phyloP scores from a whole-genome alignment of 2,888 invertebrate species.

The Ceramica pisi region DNA sequence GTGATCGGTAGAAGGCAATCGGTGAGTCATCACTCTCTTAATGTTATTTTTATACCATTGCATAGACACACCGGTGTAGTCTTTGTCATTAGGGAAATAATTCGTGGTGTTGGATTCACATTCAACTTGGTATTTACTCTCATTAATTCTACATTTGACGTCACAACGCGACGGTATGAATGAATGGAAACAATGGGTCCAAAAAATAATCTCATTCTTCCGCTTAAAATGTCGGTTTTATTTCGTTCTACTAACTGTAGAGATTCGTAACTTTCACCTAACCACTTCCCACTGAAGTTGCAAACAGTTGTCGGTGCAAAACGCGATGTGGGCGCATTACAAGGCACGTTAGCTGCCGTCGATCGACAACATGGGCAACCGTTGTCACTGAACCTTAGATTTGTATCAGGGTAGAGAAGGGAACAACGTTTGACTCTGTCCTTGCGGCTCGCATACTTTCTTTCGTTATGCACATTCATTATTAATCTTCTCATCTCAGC shows the following conservation, averaged over 20 bases:
- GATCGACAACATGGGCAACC: slow-evolving; percentile 45
- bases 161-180: slow-evolving; percentile 32
- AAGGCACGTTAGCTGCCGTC: slow-evolving; percentile 39
- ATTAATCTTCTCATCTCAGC: slow-evolving; percentile 17
- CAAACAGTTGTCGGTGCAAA: slow-evolving; percentile 49
- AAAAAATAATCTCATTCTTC: slow-evolving; percentile 28
- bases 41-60: slow-evolving; percentile 39
- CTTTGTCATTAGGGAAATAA: slow-evolving; percentile 24
- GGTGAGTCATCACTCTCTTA: slow-evolving; percentile 39
- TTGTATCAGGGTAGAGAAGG: slow-evolving; percentile 51
- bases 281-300: slow-evolving; percentile 53
- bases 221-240: slow-evolving; percentile 31
- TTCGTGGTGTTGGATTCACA: slow-evolving; percentile 2
- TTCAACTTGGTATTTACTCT: slow-evolving; percentile 9
- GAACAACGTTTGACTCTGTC: slow-evolving; percentile 49
- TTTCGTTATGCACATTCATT: slow-evolving; percentile 19
- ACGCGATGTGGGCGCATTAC: slow-evolving; percentile 52
- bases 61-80: slow-evolving; percentile 13
- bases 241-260: slow-evolving; percentile 33
- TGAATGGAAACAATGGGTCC: slow-evolving; percentile 44
- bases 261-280: slow-evolving; percentile 60
- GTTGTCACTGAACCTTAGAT: slow-evolving; percentile 38
- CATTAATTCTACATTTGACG: slow-evolving; percentile 39
- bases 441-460: slow-evolving; percentile 45
- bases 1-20: slow-evolving; percentile 40